phyloP scores from a whole-genome alignment of 2,888 invertebrate genomes.

The Punctoribates punctum region DNA sequence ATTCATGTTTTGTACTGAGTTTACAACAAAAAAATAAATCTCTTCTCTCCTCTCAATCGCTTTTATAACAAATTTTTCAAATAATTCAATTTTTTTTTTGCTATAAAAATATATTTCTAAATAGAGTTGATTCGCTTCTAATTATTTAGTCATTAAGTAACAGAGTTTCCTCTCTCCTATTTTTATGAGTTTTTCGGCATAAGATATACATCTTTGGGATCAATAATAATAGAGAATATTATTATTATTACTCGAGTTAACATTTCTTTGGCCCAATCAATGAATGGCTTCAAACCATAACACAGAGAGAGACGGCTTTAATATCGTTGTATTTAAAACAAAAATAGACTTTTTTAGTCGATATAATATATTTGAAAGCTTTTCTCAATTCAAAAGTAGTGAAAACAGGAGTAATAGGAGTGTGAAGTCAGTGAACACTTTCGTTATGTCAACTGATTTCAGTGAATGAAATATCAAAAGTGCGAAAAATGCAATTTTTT shows the following conservation, averaged over 20 bases:
- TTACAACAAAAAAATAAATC: not conserved
- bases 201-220: not conserved
- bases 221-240: not conserved
- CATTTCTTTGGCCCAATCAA: slow-evolving; percentile 53
- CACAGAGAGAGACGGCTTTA: too few relatives aligned
- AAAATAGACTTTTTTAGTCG: too few relatives aligned
- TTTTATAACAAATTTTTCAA: not conserved
- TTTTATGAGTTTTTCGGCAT: not conserved
- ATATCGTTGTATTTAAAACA: too few relatives aligned
- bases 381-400: too few relatives aligned
- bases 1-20: not conserved
- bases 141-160: not conserved
- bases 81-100: not conserved
- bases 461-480: too few relatives aligned
- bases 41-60: not conserved
- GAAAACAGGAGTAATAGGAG: too few relatives aligned
- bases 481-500: too few relatives aligned
- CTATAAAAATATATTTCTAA: not conserved
- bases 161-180: not conserved
- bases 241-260: slow-evolving; percentile 53
- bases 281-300: slow-evolving; percentile 53
- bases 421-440: too few relatives aligned
- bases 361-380: too few relatives aligned
- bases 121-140: not conserved
- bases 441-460: too few relatives aligned